phyloP scores from a whole-genome alignment of 2,797 vertebrate species.

The Acrossocheilus wenchowensis region DNA sequence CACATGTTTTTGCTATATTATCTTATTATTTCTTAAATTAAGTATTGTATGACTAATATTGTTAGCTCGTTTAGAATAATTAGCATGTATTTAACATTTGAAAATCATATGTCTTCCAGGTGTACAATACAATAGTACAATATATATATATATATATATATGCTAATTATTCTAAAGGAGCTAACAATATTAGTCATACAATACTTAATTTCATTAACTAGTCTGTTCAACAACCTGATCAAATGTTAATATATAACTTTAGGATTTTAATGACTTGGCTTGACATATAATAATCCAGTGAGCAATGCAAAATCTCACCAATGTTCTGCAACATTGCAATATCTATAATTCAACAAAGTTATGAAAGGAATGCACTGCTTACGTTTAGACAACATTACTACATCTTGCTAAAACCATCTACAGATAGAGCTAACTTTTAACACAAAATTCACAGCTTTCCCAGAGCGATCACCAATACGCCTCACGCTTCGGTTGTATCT shows the following conservation, averaged over 20 bases:
- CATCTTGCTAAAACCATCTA: constrained; percentile 13
- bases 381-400: constrained; percentile 1
- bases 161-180: neutral
- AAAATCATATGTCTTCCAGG: no score
- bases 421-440: constrained; percentile 21
- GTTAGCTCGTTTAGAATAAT: no score
- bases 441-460: constrained; percentile 8
- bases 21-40: neutral
- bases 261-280: neutral
- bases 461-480: constrained; percentile 1
- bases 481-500: neutral
- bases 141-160: no score
- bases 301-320: neutral
- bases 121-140: no score
- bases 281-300: neutral
- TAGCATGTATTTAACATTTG: no score
- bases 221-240: neutral
- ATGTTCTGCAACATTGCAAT: neutral
- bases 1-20: neutral
- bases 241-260: neutral
- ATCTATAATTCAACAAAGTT: neutral
- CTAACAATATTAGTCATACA: neutral
- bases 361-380: neutral
- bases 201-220: neutral
- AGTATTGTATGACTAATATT: no score